phyloP scores from a whole-genome alignment of 2,113 vertebrate species.

The Pseudorhombus dupliciocellatus region DNA sequence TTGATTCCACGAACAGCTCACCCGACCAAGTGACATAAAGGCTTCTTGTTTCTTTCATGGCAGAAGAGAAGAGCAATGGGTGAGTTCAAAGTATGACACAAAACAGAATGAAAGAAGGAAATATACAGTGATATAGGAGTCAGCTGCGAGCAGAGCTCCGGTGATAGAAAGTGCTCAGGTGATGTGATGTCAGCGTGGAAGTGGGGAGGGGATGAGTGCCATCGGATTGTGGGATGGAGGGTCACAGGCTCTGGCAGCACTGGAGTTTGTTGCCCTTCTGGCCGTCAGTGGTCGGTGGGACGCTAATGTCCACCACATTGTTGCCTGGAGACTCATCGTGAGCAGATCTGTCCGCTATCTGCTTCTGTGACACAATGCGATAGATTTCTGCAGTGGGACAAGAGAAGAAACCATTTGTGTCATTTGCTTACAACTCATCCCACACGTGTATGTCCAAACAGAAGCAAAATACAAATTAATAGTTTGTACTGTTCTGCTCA shows the following conservation, averaged over 20 bases:
- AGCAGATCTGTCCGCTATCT: conserved; percentile 92
- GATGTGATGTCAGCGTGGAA: conserved; percentile 50
- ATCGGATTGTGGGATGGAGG: conserved; percentile 25
- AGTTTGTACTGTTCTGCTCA: too few species aligned
- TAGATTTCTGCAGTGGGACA: conserved; percentile 88
- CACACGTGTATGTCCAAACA: neutral
- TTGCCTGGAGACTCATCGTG: conserved; percentile 97
- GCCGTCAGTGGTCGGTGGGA: conserved; percentile 94
- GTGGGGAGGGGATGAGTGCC: conserved; percentile 39
- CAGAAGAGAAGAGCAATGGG: conserved; percentile 61
- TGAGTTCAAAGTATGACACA: conserved; percentile 58
- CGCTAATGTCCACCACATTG: conserved; percentile 97
- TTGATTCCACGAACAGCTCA: conserved; percentile 36
- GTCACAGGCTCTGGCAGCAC: conserved; percentile 98
- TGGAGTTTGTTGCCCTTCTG: conserved; percentile 95
- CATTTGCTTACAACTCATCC: neutral
- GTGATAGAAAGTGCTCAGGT: conserved; percentile 71
- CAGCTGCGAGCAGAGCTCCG: conserved; percentile 67
- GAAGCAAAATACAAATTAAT: too few species aligned
- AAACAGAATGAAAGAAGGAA: conserved; percentile 67
- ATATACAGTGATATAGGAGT: conserved; percentile 55
- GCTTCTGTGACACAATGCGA: conserved; percentile 97
- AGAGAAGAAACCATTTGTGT: neutral
- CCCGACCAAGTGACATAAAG: conserved; percentile 57
- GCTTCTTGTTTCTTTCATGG: conserved; percentile 61